Evolutionary conservation across 2,797 vertebrate genomes (phyloP), one percentile per base, ranked within the genome.

Genomic region (Bradypodion ventrale): DNA sequence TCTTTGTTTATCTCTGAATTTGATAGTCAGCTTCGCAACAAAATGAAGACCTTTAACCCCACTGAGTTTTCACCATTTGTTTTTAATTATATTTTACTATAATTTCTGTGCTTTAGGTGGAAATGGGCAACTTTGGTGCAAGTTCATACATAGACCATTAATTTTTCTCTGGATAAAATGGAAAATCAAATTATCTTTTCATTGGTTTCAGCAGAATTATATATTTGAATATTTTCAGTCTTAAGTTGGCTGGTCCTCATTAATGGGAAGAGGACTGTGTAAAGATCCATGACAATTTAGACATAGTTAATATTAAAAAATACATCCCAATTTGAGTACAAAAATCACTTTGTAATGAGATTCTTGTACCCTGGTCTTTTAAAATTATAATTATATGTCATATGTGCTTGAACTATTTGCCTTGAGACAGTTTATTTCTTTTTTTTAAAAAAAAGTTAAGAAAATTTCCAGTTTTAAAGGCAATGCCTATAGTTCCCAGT

Each of bases 11-110:
- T 90, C 93, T 95, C 90, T 83, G 93, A 94, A 91, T 89, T 90
- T 88, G 94, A 89, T 92, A 85, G 83, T 91, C 94, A 90, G 90
- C 90, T 92, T 91, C 91, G 92, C 94, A 95, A 90, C 90, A 84
- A 83, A 91, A 90, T 80, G 5, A 85, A 91, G 92, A 94, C 90
- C 90, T 93, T 92, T 85, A 87, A 79, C 40, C 72, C 77, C 77
- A 44, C n/a, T 59, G 44, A 88, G 65, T 93, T 94, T 89, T 93
- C 89, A 90, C 91, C 80, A 85, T 94, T 95, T 93, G 82, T 87
- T 93, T 88, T 90, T 94, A 92, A 90, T 92, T 94, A 83, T 89
- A 84, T 90, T 10, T 92, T 89, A 9, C 90, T 82, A 63, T 85
- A 90, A 93, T 90, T 90, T 88, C 85, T 84, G 0, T 83, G 81